A percentile compares a stretch with the other conserved stretches of the same genome.
Conservation (phyloP, 1,140 invertebrate genomes). For the Dreissena rostriformis region DNA sequence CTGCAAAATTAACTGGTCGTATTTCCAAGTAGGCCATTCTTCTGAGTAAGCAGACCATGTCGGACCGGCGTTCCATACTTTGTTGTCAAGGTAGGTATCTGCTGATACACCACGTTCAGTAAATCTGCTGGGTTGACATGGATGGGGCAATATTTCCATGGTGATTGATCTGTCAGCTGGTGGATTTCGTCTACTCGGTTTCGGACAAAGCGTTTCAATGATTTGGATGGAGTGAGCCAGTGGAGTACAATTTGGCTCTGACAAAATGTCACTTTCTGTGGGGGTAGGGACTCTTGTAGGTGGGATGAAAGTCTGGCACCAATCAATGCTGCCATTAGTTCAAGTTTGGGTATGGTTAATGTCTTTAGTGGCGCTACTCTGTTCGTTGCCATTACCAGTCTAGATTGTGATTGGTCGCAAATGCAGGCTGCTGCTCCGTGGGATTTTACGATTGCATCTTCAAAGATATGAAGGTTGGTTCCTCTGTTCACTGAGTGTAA, state of each 20-base stretch:
- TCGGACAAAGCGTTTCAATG: conserved; percentile 14
- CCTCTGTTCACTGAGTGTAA: no score
- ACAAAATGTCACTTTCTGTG: no score
- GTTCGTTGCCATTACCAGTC: no score
- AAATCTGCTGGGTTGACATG: conserved; percentile 24
- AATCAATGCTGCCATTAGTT: no score
- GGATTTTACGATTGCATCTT: no score
- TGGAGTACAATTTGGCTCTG: conserved; percentile 31
- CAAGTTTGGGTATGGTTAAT: no score
- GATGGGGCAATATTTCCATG: conserved; percentile 29
- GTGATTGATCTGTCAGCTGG: neutral
- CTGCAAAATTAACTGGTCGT: neutral
- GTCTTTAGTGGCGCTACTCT: no score
- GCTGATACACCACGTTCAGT: conserved; percentile 22
- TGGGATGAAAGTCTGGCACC: no score
- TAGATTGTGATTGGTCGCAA: no score
- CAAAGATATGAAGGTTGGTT: no score
- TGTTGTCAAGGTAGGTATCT: neutral
- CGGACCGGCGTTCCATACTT: neutral
- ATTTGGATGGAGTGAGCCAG: conserved; percentile 14
- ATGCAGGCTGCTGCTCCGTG: no score
- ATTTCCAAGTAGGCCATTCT: conserved; percentile 25
- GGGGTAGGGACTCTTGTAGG: no score
- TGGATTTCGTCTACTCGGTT: conserved; percentile 19
- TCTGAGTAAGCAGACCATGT: neutral